Evolutionary conservation across 53 echinoderm and acorn worm species (phyloP).

Genomic region (Arbacia lixula): DNA sequence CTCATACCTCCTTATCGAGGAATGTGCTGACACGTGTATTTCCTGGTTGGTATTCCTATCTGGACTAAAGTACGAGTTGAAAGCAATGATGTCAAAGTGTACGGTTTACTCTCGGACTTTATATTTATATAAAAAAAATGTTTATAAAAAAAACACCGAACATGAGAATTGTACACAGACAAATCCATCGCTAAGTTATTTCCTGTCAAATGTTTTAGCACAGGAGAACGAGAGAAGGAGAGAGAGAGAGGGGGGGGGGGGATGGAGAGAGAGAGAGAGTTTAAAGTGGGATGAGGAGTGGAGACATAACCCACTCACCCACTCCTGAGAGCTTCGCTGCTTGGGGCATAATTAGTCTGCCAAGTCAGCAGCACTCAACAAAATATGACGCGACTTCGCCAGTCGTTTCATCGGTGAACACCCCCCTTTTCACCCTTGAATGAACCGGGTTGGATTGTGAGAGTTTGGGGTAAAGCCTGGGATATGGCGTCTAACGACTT

Average conservation of each 20-base stretch:
- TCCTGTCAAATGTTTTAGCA: too few species aligned
- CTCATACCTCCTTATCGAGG: too few species aligned
- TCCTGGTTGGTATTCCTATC: too few species aligned
- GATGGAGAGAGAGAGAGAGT: slow-evolving; percentile 6
- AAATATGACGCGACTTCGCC: slow-evolving; percentile 1
- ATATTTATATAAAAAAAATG: too few species aligned
- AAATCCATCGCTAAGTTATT: too few species aligned
- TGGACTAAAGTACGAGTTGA: too few species aligned
- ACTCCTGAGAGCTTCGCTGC: slow-evolving; percentile 9
- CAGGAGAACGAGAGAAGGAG: neutral
- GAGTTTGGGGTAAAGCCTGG: neutral
- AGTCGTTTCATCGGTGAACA: neutral
- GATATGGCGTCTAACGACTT: neutral
- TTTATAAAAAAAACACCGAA: too few species aligned
- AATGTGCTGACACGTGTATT: too few species aligned
- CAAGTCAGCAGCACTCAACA: slow-evolving; percentile 41
- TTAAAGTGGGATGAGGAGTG: neutral
- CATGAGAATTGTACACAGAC: too few species aligned
- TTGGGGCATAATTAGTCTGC: slow-evolving; percentile 60
- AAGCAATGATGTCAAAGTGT: too few species aligned
- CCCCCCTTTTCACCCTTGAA: neutral
- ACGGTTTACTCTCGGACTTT: too few species aligned
- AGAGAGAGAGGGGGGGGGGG: slow-evolving; percentile 8
- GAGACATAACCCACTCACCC: neutral
- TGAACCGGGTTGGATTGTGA: neutral